phyloP scores from a whole-genome alignment of 2,888 invertebrate genomes.

The Malthinus flaveolus region DNA sequence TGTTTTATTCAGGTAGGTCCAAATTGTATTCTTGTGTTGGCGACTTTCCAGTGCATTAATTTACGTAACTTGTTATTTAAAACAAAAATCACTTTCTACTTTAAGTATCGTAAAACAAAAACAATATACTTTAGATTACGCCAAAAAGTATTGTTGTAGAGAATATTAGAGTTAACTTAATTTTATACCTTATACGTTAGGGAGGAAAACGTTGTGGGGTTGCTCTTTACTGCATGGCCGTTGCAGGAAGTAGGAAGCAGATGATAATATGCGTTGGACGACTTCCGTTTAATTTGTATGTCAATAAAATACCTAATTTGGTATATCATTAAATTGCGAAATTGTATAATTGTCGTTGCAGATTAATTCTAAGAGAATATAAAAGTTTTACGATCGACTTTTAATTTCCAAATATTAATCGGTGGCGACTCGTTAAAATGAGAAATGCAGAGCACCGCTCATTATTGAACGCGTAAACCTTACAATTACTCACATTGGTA shows the following conservation, averaged over 20 bases:
- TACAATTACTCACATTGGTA: no score
- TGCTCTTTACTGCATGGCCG: neutral
- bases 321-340: neutral
- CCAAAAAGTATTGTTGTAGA: neutral
- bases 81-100: constrained; percentile 5
- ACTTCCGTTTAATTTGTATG: constrained; percentile 1
- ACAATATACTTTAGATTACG: neutral
- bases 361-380: no score
- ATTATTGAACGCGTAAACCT: no score
- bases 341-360: neutral
- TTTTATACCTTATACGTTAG: neutral
- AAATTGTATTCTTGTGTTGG: constrained; percentile 4
- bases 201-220: neutral
- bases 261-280: neutral
- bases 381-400: no score
- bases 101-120: neutral
- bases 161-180: neutral
- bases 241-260: constrained; percentile 3
- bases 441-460: no score
- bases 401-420: no score
- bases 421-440: no score
- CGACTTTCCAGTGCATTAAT: constrained; percentile 7
- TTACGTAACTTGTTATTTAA: constrained; percentile 5
- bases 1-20: constrained; percentile 4
- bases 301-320: neutral